These are phyloP conservation scores for Girardinus metallicus DNA, from an alignment of 2,797 vertebrate species.

Conservation along the genomic window DNA sequence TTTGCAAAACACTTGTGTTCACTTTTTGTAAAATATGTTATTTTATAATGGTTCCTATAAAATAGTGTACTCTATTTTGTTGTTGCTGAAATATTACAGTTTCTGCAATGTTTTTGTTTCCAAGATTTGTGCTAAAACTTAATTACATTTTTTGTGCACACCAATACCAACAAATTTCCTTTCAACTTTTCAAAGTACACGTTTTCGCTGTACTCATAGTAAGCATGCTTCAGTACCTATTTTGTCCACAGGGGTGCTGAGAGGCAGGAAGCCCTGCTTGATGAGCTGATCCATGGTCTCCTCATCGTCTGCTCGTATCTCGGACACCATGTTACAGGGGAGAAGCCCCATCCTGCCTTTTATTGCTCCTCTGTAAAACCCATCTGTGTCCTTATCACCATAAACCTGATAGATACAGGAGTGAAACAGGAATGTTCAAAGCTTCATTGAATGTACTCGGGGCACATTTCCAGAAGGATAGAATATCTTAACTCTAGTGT, in stretches of 20 bases:
- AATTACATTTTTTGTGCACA: neutral
- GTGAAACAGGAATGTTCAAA: constrained; percentile 1
- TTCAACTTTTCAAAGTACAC: neutral
- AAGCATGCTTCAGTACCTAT: constrained; percentile 79
- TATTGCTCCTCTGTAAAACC: constrained; percentile 94
- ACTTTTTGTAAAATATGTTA: neutral
- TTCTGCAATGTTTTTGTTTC: neutral
- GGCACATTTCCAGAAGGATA: neutral
- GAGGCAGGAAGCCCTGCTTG: constrained; percentile 93
- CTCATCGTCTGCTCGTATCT: constrained; percentile 94
- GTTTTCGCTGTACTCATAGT: neutral
- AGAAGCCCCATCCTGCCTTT: constrained; percentile 90
- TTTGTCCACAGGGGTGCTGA: constrained; percentile 94
- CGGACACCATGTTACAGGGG: constrained; percentile 98
- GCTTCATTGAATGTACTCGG: neutral
- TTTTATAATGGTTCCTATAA: neutral
- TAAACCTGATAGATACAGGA: constrained; percentile 83
- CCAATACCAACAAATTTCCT: neutral
- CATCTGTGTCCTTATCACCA: constrained; percentile 96
- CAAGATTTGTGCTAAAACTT: neutral
- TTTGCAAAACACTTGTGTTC: neutral
- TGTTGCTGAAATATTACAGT: neutral
- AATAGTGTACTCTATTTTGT: neutral
- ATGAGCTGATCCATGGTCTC: constrained; percentile 95
- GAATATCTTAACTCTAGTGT: neutral